Percentiles rank a stretch among this genome's conserved stretches.
Evolutionary conservation across 2,888 invertebrate genomes (phyloP).

Genomic region (Coenonympha arcania): DNA sequence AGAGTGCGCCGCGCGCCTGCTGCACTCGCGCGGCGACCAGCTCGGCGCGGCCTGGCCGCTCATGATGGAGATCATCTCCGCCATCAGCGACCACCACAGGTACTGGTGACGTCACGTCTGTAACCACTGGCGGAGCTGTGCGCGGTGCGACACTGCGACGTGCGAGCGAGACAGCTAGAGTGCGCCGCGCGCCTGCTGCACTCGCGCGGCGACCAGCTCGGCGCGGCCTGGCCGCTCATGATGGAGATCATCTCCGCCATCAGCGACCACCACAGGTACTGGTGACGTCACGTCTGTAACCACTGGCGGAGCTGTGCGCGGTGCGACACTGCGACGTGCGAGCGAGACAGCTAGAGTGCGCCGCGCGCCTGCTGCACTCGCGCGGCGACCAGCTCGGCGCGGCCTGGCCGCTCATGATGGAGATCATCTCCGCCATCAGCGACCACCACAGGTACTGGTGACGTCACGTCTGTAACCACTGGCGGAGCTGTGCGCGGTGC

Average conservation of each 20-base stretch:
- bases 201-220: slow-evolving; percentile 90
- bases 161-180: slow-evolving; percentile 94
- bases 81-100: slow-evolving; percentile 94
- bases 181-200: slow-evolving; percentile 93
- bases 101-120: no score
- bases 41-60: slow-evolving; percentile 96
- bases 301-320: slow-evolving; percentile 90
- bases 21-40: slow-evolving; percentile 93
- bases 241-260: slow-evolving; percentile 97
- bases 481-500: no score
- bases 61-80: slow-evolving; percentile 95
- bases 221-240: slow-evolving; percentile 95
- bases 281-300: no score
- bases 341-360: slow-evolving; percentile 94
- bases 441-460: slow-evolving; percentile 93
- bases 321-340: slow-evolving; percentile 95
- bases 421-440: slow-evolving; percentile 95
- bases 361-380: slow-evolving; percentile 92
- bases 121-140: slow-evolving; percentile 93
- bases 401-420: slow-evolving; percentile 95
- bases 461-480: no score
- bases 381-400: slow-evolving; percentile 92
- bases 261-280: slow-evolving; percentile 92
- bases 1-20: slow-evolving; percentile 90
- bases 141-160: slow-evolving; percentile 91